A percentile compares a stretch with the other conserved stretches of the same genome.
phyloP scores from a whole-genome alignment of 2,113 vertebrate species.

The Xenotilapia caudafasciata region DNA sequence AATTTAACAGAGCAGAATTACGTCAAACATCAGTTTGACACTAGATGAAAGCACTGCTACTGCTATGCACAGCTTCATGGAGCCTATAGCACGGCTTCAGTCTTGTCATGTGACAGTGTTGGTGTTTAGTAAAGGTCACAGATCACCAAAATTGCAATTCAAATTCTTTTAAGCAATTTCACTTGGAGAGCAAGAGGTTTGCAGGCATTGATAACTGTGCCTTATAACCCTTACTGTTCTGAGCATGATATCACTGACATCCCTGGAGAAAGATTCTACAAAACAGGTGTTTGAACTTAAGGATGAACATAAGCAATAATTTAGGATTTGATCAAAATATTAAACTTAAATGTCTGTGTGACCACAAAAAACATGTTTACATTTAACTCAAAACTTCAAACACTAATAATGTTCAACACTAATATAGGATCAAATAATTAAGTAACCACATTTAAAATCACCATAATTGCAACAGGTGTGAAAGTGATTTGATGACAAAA shows the following conservation, averaged over 20 bases:
- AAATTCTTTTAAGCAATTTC: background rate
- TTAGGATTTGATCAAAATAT: background rate
- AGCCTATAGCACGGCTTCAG: background rate
- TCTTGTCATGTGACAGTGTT: background rate
- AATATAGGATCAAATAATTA: background rate
- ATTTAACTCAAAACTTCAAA: background rate
- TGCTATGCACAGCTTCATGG: background rate
- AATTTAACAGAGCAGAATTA: background rate
- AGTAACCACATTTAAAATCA: background rate
- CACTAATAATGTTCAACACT: background rate
- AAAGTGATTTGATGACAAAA: background rate
- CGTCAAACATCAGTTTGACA: background rate
- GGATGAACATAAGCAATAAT: background rate
- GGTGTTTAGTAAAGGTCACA: background rate
- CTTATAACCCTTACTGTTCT: background rate
- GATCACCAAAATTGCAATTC: background rate
- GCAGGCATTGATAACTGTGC: background rate
- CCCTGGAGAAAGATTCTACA: background rate
- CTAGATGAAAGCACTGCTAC: background rate
- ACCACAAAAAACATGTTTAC: background rate
- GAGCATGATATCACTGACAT: rapidly evolving
- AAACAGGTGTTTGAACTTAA: background rate
- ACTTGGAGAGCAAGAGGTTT: background rate
- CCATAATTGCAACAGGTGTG: background rate
- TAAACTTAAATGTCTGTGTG: background rate